phyloP scores from a whole-genome alignment of 2,797 vertebrate species.

The Buphagus erythrorhynchus region DNA sequence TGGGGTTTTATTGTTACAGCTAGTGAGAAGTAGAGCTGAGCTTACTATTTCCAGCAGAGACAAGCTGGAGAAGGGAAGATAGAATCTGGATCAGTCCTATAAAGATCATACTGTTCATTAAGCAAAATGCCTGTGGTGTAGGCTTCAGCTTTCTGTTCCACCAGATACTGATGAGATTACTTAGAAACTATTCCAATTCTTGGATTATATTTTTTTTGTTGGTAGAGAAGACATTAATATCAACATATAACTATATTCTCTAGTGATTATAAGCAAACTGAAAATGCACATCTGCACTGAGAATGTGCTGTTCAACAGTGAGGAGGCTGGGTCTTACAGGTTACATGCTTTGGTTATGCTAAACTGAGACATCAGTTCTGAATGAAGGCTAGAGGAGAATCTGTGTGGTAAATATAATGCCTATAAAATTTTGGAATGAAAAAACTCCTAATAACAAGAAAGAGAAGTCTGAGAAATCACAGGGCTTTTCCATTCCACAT shows the following conservation, averaged over 20 bases:
- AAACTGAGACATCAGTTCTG: background rate
- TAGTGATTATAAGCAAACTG: background rate
- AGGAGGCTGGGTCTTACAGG: background rate
- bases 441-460: background rate
- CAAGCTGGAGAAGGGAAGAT: background rate
- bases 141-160: background rate
- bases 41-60: background rate
- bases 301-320: background rate
- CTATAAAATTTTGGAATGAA: background rate
- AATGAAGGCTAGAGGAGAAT: background rate
- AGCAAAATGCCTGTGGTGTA: background rate
- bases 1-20: background rate
- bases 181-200: background rate
- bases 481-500: background rate
- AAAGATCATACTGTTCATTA: background rate
- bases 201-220: background rate
- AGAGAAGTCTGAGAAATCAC: background rate
- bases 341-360: fast-evolving
- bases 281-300: background rate
- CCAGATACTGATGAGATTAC: background rate
- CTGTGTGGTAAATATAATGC: background rate
- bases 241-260: background rate
- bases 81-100: background rate
- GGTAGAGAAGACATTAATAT: background rate
- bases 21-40: background rate